phyloP scores from a whole-genome alignment of 2,113 vertebrate genomes.

The Otis tarda region DNA sequence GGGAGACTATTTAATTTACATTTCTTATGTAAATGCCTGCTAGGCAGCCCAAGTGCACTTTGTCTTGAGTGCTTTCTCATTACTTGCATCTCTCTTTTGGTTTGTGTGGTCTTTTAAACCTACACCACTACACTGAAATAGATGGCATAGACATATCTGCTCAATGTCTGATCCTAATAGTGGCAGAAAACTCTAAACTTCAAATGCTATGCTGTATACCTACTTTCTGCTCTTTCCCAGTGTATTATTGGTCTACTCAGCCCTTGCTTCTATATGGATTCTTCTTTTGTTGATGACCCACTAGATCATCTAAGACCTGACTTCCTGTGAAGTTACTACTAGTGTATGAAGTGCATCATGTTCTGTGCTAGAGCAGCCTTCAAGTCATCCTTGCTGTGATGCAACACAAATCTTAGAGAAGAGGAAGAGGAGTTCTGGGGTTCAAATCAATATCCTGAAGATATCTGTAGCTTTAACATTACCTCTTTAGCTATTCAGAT shows the following conservation, averaged over 20 bases:
- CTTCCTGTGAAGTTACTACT: neutral
- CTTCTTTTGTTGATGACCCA: neutral
- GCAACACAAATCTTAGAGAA: neutral
- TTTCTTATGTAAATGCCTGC: neutral
- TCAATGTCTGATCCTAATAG: neutral
- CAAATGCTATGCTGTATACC: neutral
- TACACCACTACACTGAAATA: neutral
- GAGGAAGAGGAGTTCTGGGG: neutral
- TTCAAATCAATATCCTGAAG: neutral
- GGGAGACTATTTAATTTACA: neutral
- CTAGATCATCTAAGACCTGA: neutral
- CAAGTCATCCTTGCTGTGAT: neutral
- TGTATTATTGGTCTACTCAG: neutral
- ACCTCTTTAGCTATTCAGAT: neutral
- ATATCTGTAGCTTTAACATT: neutral
- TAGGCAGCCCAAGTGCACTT: neutral
- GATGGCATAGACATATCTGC: neutral
- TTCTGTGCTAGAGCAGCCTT: neutral
- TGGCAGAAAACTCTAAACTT: neutral
- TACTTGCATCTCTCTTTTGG: neutral
- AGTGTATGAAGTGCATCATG: neutral
- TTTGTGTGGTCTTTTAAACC: neutral
- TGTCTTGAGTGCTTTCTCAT: neutral
- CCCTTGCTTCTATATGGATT: neutral
- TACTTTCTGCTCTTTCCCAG: neutral